A percentile compares a stretch with the other conserved stretches of the same genome.
Evolutionary conservation across 2,888 invertebrate genomes (phyloP).

Genomic region (Hoplodrina blanda): DNA sequence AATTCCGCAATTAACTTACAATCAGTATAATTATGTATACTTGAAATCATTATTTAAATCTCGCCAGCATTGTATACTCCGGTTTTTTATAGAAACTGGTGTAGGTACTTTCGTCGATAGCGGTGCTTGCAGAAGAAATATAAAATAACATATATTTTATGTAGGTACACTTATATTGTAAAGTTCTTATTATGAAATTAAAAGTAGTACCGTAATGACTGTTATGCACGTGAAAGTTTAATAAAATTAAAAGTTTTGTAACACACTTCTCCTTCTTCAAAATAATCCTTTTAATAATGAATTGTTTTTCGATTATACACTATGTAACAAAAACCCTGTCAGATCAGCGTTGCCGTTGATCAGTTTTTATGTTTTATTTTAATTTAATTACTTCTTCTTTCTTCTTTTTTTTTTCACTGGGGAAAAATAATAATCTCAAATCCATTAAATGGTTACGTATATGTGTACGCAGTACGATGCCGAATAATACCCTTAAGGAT

Average conservation of each 20-base stretch:
- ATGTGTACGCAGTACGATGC: no score
- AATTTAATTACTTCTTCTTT: no score
- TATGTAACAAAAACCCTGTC: no score
- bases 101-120: constrained; percentile 42
- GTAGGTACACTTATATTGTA: background rate
- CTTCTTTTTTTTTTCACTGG: no score
- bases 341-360: no score
- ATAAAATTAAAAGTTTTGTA: background rate
- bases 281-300: no score
- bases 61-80: constrained; percentile 49
- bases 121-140: constrained; percentile 6
- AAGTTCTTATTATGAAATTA: background rate
- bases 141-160: background rate
- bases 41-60: constrained; percentile 65
- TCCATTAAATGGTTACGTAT: no score
- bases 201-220: background rate
- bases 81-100: constrained; percentile 49
- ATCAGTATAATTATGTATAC: constrained; percentile 60
- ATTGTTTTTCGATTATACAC: no score
- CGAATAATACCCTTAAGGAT: no score
- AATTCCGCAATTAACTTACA: constrained; percentile 61
- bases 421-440: no score
- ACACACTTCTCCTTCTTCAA: no score
- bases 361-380: no score
- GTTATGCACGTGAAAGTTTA: background rate